Evolutionary conservation across 2,888 invertebrate species (phyloP).

Genomic region (Melangyna quadrimaculata): DNA sequence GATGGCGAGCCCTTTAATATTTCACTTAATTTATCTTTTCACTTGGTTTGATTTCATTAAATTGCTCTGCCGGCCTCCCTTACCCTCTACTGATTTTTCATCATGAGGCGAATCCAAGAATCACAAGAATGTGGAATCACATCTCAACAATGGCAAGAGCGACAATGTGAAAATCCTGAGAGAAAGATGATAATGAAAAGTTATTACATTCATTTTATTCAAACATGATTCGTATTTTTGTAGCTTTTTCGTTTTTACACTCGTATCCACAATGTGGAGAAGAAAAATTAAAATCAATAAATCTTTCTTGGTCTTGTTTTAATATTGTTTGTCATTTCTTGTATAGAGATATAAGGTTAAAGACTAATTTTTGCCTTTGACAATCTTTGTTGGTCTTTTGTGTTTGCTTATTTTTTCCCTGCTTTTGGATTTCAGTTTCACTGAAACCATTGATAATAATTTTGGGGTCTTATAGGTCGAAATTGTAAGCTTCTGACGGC

Average conservation of each 20-base stretch:
- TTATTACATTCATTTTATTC: constrained; percentile 64
- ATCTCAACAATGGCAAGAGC: constrained; percentile 45
- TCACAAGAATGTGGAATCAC: not conserved
- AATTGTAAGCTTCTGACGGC: too few species aligned
- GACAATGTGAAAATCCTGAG: constrained; percentile 58
- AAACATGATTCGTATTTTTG: constrained; percentile 36
- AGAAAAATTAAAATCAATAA: not conserved
- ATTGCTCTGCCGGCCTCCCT: constrained; percentile 31
- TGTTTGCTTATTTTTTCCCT: too few species aligned
- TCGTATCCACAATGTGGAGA: not conserved
- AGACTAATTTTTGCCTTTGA: too few species aligned
- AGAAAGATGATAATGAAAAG: constrained; percentile 60
- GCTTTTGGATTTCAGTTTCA: too few species aligned
- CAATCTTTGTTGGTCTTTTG: too few species aligned
- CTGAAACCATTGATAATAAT: too few species aligned
- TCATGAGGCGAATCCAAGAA: not conserved
- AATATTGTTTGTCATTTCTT: not conserved
- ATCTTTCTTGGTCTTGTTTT: not conserved
- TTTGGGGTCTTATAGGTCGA: too few species aligned
- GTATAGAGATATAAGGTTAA: too few species aligned
- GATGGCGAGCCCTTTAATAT: constrained; percentile 57
- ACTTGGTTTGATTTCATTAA: constrained; percentile 59
- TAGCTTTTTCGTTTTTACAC: not conserved
- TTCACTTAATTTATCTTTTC: constrained; percentile 67
- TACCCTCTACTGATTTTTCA: constrained; percentile 53